These are phyloP conservation scores for Stenopsyche tienmushanensis DNA, from an alignment of 1,140 invertebrate genomes.

Conservation along the genomic window DNA sequence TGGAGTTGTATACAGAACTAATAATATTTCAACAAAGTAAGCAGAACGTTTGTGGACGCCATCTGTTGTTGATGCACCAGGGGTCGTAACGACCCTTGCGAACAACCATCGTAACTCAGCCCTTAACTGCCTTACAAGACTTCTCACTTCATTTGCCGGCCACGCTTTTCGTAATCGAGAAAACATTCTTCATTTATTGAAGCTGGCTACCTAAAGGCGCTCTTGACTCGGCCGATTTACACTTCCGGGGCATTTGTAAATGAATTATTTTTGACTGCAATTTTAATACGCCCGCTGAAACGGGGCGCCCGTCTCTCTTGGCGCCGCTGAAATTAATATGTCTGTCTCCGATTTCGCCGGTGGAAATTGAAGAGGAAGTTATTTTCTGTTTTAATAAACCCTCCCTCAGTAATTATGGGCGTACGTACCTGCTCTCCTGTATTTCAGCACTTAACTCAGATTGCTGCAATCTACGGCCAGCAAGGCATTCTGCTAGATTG, in stretches of 20 bases:
- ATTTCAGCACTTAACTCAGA: conserved; percentile 21
- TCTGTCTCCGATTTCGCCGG: neutral
- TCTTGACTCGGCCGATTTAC: neutral
- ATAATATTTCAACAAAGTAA: no score
- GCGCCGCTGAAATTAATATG: neutral
- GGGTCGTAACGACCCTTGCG: neutral
- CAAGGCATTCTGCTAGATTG: conserved; percentile 8
- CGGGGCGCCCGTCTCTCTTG: neutral
- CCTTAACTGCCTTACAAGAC: neutral
- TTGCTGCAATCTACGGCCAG: conserved; percentile 9
- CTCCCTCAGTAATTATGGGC: neutral
- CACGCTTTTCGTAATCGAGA: neutral
- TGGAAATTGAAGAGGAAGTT: neutral
- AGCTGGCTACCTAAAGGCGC: no score
- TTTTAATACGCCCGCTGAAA: neutral
- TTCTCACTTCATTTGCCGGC: neutral
- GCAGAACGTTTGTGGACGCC: no score
- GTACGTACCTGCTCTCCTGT: neutral
- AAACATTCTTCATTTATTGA: neutral
- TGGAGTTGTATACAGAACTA: no score
- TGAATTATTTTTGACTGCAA: neutral
- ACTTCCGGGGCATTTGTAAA: neutral
- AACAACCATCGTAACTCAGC: neutral
- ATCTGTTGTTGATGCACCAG: no score
- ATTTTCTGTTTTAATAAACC: neutral